These are phyloP conservation scores for Cepaea nemoralis DNA, from an alignment of 1,140 invertebrate species.

Conservation along the genomic window DNA sequence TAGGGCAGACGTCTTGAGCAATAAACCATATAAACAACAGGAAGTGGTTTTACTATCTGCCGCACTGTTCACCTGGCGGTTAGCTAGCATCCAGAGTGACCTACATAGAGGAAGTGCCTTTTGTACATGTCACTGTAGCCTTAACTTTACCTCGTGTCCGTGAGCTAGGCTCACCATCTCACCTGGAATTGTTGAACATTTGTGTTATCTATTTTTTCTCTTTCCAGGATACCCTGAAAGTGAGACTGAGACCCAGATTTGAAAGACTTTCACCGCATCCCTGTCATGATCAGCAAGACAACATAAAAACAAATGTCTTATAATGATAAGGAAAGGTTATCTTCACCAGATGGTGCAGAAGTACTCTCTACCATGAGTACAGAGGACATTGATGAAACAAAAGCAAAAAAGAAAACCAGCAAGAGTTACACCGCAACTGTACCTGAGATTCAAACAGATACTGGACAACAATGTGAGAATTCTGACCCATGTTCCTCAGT, in stretches of 20 bases:
- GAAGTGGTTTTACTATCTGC: too few relatives aligned
- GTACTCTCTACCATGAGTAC: background rate
- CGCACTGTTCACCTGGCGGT: too few relatives aligned
- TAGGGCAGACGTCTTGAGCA: too few relatives aligned
- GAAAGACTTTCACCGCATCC: background rate
- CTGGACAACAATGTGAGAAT: background rate
- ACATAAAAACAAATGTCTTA: background rate
- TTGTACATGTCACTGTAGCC: too few relatives aligned
- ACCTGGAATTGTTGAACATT: background rate
- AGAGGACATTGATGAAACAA: background rate
- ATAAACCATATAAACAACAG: too few relatives aligned
- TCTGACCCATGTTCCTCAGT: background rate
- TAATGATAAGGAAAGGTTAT: background rate
- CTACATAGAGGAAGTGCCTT: too few relatives aligned
- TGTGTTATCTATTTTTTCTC: background rate
- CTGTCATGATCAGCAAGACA: background rate
- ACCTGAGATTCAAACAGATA: background rate
- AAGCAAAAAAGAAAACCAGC: background rate
- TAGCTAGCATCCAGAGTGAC: too few relatives aligned
- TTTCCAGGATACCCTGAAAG: background rate
- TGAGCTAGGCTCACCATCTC: too few relatives aligned
- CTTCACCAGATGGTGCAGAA: background rate
- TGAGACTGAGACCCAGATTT: background rate
- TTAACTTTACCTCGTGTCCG: too few relatives aligned
- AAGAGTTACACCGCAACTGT: background rate